Evolutionary conservation across 2,888 invertebrate species (phyloP).

Genomic region (Pollenia labialis): DNA sequence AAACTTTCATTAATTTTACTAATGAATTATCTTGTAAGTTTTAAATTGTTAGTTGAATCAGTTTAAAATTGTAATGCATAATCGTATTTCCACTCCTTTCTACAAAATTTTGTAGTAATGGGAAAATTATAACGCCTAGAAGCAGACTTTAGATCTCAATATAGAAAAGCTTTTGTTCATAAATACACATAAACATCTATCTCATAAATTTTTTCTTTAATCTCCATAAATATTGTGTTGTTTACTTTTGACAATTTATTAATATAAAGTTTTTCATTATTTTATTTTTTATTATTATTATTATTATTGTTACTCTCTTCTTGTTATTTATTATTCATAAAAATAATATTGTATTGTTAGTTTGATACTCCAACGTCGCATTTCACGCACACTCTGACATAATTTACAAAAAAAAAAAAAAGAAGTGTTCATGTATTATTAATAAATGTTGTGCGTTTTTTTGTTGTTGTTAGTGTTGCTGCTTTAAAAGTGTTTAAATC

Average conservation of each 20-base stretch:
- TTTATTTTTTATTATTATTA: conserved; percentile 17
- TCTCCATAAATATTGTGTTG: conserved; percentile 21
- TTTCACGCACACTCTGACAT: too few relatives aligned
- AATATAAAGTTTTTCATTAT: not conserved
- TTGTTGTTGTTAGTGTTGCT: not conserved
- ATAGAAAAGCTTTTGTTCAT: too few relatives aligned
- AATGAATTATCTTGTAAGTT: too few relatives aligned
- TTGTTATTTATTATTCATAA: conserved; percentile 53
- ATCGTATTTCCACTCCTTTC: too few relatives aligned
- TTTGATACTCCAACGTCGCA: conserved; percentile 18
- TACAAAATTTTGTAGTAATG: too few relatives aligned
- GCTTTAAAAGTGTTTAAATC: conserved; percentile 54
- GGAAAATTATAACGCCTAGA: too few relatives aligned
- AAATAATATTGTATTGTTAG: conserved; percentile 43
- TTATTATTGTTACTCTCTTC: conserved; percentile 27
- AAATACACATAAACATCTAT: too few relatives aligned
- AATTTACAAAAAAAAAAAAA: not conserved
- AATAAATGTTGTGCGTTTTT: conserved; percentile 21
- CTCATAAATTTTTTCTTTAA: not conserved
- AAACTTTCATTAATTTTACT: too few relatives aligned
- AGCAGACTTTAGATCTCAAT: too few relatives aligned
- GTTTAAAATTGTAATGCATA: too few relatives aligned
- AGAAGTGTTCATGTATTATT: conserved; percentile 43
- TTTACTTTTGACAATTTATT: conserved; percentile 58
- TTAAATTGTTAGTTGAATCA: too few relatives aligned